These are phyloP conservation scores for Vanessa cardui DNA, from an alignment of 2,888 invertebrate species.

Conservation along the genomic window DNA sequence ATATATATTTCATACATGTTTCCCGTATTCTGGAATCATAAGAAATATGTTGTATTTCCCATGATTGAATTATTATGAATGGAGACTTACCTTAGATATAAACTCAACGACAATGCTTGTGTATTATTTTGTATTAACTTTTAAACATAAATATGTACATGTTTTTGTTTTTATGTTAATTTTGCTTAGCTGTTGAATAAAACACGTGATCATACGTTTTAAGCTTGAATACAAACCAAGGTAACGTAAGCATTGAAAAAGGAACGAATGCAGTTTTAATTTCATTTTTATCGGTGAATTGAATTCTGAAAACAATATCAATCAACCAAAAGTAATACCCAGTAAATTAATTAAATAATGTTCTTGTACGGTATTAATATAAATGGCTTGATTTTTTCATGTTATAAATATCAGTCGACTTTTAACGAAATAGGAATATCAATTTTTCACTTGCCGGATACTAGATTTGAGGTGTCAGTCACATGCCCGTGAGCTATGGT, in stretches of 20 bases:
- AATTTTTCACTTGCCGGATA: conserved; percentile 56
- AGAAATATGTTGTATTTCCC: too few relatives aligned
- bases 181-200: conserved; percentile 17
- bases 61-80: too few relatives aligned
- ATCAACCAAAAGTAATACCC: neutral
- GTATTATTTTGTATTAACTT: conserved; percentile 3
- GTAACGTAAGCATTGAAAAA: conserved; percentile 8
- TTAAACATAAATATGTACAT: neutral
- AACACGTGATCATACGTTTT: neutral
- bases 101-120: neutral
- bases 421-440: conserved; percentile 31
- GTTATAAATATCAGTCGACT: conserved; percentile 38
- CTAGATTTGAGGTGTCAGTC: conserved; percentile 61
- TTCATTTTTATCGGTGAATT: neutral
- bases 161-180: conserved; percentile 13
- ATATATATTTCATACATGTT: too few relatives aligned
- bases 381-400: neutral
- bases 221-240: conserved; percentile 23
- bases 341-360: neutral
- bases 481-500: conserved; percentile 58
- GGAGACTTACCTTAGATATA: too few relatives aligned
- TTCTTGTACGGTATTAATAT: neutral
- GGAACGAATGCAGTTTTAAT: conserved; percentile 12
- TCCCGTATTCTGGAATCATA: too few relatives aligned
- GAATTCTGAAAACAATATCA: neutral